A percentile compares a stretch with the other conserved stretches of the same genome.
These are phyloP conservation scores for Phocoena sinus DNA, from an alignment of 2,113 vertebrate genomes.

Conservation along the genomic window DNA sequence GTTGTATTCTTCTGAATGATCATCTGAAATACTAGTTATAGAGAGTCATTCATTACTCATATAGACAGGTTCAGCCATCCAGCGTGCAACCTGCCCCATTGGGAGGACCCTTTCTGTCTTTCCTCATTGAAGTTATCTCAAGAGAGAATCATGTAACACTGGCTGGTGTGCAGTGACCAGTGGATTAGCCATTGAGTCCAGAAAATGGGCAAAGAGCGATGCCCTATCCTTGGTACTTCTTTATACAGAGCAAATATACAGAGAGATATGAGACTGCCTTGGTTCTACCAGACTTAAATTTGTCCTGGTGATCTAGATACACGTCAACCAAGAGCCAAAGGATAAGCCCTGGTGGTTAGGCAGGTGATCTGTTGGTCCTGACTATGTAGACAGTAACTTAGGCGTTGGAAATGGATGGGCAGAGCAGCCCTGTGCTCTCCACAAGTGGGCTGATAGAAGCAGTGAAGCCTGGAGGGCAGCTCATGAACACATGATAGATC, in stretches of 20 bases:
- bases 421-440: not conserved
- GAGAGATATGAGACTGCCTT: not conserved
- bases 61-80: not conserved
- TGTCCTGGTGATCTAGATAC: not conserved
- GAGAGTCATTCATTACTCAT: not conserved
- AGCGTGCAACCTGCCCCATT: not conserved
- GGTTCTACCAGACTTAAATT: not conserved
- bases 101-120: not conserved
- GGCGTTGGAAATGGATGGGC: not conserved
- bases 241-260: not conserved
- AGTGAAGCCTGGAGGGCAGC: not conserved
- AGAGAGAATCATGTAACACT: not conserved
- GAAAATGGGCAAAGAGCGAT: not conserved
- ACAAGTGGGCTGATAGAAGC: not conserved
- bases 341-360: not conserved
- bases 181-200: not conserved
- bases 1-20: not conserved
- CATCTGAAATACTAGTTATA: not conserved
- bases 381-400: not conserved
- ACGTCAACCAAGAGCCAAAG: not conserved
- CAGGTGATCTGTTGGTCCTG: not conserved
- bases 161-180: not conserved
- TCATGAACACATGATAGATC: rapidly evolving
- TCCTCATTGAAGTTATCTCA: not conserved
- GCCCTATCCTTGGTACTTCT: not conserved